Conservation (phyloP, 2,113 vertebrate species). For the Nothoprocta perdicaria region DNA sequence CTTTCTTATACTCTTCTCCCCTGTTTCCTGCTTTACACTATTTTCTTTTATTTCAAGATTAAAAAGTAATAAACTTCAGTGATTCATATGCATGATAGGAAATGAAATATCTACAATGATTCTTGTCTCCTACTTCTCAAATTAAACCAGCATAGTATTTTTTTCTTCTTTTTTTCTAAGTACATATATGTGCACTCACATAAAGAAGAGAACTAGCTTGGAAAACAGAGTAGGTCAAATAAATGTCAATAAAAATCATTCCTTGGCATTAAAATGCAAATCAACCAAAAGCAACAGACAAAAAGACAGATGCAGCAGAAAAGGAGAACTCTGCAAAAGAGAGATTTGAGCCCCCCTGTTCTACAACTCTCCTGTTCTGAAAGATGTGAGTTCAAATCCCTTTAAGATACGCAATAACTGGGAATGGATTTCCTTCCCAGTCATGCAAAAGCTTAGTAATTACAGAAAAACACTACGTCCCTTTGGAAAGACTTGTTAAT, state of each 20-base stretch:
- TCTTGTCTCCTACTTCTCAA: neutral
- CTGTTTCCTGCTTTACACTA: neutral
- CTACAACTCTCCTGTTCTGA: neutral
- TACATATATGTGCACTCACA: no score
- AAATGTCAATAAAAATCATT: neutral
- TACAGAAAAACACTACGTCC: no score
- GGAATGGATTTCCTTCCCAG: neutral
- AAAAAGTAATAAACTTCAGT: neutral
- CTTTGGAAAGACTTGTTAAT: neutral
- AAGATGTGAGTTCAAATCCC: neutral
- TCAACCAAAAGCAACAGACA: no score
- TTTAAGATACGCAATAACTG: neutral
- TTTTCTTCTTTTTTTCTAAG: no score
- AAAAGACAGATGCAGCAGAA: accelerated
- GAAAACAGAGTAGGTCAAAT: neutral
- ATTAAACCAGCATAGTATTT: neutral
- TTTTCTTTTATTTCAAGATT: neutral
- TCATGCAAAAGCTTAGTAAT: neutral
- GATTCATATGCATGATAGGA: neutral
- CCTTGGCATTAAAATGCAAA: neutral
- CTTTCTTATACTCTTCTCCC: neutral
- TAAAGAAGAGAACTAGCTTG: neutral
- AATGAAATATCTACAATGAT: neutral
- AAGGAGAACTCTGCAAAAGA: neutral
- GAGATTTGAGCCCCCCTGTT: neutral